Evolutionary conservation across 2,113 vertebrate species (phyloP), one percentile per base, ranked within the genome.

Genomic region (Lophotis ruficrista): DNA sequence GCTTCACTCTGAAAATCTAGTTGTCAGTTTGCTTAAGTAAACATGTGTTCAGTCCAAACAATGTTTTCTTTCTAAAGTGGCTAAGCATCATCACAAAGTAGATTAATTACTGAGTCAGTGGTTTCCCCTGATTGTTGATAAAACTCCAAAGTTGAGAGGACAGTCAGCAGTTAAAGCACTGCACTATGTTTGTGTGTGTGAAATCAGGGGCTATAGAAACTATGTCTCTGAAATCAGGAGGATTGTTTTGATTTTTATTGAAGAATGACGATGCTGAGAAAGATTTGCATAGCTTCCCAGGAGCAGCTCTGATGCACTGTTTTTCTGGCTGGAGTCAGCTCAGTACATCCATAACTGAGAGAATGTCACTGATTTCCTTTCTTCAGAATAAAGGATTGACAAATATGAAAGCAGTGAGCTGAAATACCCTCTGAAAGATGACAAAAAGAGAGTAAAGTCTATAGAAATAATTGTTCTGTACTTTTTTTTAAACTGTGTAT

Each of bases 361-460:
- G 14, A 91, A 73, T 73, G 47, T 61, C 58, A 70, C 83, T 94
- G 58, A 94, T 93, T 96, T 89, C 54, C 60, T 89, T 83, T 83
- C 77, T 89, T 83, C 81, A 66, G 17, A 86, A 83, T 22, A n/a
- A 77, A 73, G 19, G 37, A 69, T 4, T 81, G n/a, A 60, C 25
- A 83, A 86, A 73, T 31, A 24, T 27, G 50, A 80, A 94, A 70
- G 22, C 35, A 80, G 38, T 19, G 9, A 69, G 41, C 30, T 48
- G 54, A 82, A 91, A 77, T 37, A 65, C 14, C 16, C 33, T 43
- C 27, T 51, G 60, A 69, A 77, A 81, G 28, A 93, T 31, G 17
- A 89, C 37, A 83, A 83, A 92, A 88, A 38, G 0, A 1, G 3
- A 77, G 30, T 35, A 77, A 69, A 80, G 6, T 12, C 48, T 60